Evolutionary conservation across 2,113 vertebrate species (phyloP).

Genomic region (Lates calcarifer): DNA sequence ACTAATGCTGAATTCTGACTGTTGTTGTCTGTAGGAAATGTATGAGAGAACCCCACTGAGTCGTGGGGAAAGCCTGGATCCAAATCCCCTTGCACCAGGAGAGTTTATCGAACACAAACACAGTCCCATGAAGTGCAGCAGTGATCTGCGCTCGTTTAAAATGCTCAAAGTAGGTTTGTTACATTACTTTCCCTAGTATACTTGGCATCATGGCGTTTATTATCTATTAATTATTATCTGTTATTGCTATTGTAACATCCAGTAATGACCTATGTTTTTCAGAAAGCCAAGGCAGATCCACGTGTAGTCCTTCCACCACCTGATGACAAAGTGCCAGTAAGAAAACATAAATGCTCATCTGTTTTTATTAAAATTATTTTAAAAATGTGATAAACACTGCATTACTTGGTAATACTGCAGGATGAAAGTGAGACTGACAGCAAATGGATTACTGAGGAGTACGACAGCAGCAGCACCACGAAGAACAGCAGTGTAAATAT

Average conservation of each 20-base stretch:
- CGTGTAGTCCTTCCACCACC: slow-evolving; percentile 29
- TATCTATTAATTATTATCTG: background rate
- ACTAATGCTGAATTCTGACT: slow-evolving; percentile 9
- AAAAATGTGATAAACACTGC: background rate
- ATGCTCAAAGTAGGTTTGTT: slow-evolving; percentile 82
- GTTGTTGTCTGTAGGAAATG: slow-evolving; percentile 82
- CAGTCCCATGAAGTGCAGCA: slow-evolving; percentile 78
- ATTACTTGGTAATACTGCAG: slow-evolving; percentile 39
- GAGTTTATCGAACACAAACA: slow-evolving; percentile 85
- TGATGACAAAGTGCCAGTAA: slow-evolving; percentile 57
- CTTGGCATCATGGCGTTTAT: background rate
- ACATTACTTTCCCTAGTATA: background rate
- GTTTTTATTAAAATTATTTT: background rate
- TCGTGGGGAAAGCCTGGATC: slow-evolving; percentile 76
- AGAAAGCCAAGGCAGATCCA: slow-evolving; percentile 83
- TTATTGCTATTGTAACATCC: background rate
- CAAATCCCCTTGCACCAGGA: slow-evolving; percentile 75
- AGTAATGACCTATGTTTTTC: slow-evolving; percentile 42
- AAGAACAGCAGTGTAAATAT: slow-evolving; percentile 41
- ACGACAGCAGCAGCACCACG: slow-evolving; percentile 32
- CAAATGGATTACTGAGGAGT: slow-evolving; percentile 71
- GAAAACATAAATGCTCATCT: slow-evolving; percentile 23
- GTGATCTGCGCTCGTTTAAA: slow-evolving; percentile 74
- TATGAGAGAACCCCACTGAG: slow-evolving; percentile 74
- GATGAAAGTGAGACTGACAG: slow-evolving; percentile 65